Base-by-base conservation (phyloP, 2,797 vertebrate species). In the Hafferia zeledoni region DNA sequence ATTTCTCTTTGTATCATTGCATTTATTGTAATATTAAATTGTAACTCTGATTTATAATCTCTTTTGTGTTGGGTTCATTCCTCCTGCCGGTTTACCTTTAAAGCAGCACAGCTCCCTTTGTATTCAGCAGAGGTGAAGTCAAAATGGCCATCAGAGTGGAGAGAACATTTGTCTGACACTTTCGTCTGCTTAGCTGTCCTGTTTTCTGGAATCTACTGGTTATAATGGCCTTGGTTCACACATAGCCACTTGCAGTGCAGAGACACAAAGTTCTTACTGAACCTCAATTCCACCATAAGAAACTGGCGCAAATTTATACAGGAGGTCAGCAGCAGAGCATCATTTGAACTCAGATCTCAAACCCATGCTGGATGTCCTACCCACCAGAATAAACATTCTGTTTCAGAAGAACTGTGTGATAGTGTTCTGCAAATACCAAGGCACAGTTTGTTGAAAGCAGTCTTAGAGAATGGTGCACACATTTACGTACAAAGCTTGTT, bases 151-250 rank as follows among this genome's bases (percentile, higher is more conserved):
- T 28, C 14, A 39, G 16, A 80, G 17, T 11, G 23, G 80, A 44
- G 33, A 61, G 12, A 20, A 82, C 0, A 2, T 79, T 89, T 69
- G 4, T 44, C 39, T 85, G 35, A 6, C 14, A 27, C 10, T 13
- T 74, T 0, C 0, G 3, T 41, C 22, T 2, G 1, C 16, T 75
- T 19, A 30, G 16, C 20, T 55, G 6, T 64, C 41, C 52, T 50
- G 1, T 46, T 70, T 61, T 79, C 35, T 31, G 35, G 6, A 55
- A 43, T 47, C 22, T 16, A 2, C 15, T 56, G 55, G 14, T 19
- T 81, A 1, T 8, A 25, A n/a, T 25, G 39, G 19, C 19, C 49
- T 35, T 83, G 63, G 17, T 13, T 87, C 17, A 30, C n/a, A 47
- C 1, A 1, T 16, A 77, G 13, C 8, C 18, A 18, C n/a, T 41